Percentiles rank a stretch among this genome's conserved stretches.
Conservation (phyloP, 2,888 invertebrate genomes). For the Cantharis lateralis region DNA sequence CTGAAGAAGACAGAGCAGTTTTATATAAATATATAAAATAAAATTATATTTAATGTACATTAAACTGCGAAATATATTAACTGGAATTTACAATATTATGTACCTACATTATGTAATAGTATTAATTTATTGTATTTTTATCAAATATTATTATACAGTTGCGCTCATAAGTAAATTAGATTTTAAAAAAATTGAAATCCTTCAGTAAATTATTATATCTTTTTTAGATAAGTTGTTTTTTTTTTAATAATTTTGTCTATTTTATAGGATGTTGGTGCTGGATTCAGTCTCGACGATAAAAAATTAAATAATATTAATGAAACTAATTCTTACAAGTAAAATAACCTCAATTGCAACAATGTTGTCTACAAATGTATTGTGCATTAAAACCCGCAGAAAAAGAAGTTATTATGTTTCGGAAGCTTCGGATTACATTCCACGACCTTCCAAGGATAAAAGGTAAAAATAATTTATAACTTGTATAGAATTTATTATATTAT, state of each 20-base stretch:
- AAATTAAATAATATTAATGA: background rate
- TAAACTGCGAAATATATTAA: no score
- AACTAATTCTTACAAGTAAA: background rate
- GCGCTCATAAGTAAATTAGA: no score
- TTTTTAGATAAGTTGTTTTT: no score
- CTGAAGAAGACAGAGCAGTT: no score
- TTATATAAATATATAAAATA: no score
- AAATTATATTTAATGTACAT: no score
- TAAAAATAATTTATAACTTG: slow-evolving; percentile 27
- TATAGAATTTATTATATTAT: background rate
- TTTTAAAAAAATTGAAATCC: no score
- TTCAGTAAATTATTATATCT: no score
- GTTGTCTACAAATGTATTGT: slow-evolving; percentile 52
- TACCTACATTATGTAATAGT: no score
- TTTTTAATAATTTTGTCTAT: background rate
- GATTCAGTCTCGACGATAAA: background rate
- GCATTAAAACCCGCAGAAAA: slow-evolving; percentile 52
- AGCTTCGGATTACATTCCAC: slow-evolving; percentile 39
- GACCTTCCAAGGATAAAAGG: slow-evolving; percentile 43
- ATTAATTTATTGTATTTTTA: no score
- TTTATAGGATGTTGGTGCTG: background rate
- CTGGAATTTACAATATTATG: no score
- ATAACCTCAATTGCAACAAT: slow-evolving; percentile 36
- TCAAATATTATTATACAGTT: no score
- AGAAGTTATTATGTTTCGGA: slow-evolving; percentile 49